Evolutionary conservation across 2,888 invertebrate species (phyloP).

Genomic region (Pristionchus fissidentatus): DNA sequence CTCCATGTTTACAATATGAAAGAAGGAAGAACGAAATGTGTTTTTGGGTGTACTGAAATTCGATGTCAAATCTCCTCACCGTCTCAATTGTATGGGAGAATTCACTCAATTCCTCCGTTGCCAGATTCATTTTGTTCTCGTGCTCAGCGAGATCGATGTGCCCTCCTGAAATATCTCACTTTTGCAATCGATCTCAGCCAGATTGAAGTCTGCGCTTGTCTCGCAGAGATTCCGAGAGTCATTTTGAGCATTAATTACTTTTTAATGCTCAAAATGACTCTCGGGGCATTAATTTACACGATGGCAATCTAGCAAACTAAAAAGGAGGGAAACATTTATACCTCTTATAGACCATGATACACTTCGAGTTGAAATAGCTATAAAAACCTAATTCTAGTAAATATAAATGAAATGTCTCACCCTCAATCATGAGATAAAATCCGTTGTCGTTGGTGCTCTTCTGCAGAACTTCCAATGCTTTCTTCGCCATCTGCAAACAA

Average conservation of each 20-base stretch:
- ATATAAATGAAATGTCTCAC: background rate
- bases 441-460: slow-evolving; percentile 38
- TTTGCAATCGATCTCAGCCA: background rate
- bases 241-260: too few relatives aligned
- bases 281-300: too few relatives aligned
- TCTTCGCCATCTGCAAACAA: slow-evolving; percentile 22
- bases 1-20: background rate
- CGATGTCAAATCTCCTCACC: slow-evolving; percentile 76
- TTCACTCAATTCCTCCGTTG: slow-evolving; percentile 86
- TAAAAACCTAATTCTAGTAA: background rate
- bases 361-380: background rate
- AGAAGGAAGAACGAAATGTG: too few relatives aligned
- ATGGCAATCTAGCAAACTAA: background rate
- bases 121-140: slow-evolving; percentile 72
- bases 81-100: slow-evolving; percentile 83
- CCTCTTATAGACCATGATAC: too few relatives aligned
- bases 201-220: too few relatives aligned
- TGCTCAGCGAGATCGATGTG: slow-evolving; percentile 49
- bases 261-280: too few relatives aligned
- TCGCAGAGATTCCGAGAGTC: too few relatives aligned
- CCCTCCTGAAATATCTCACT: slow-evolving; percentile 38
- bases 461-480: slow-evolving; percentile 43
- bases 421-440: slow-evolving; percentile 48
- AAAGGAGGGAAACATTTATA: too few relatives aligned
- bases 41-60: background rate